Evolutionary conservation across 1,140 invertebrate genomes (phyloP), one percentile per base, ranked within the genome.

Genomic region (Brachionus paranguensis): DNA sequence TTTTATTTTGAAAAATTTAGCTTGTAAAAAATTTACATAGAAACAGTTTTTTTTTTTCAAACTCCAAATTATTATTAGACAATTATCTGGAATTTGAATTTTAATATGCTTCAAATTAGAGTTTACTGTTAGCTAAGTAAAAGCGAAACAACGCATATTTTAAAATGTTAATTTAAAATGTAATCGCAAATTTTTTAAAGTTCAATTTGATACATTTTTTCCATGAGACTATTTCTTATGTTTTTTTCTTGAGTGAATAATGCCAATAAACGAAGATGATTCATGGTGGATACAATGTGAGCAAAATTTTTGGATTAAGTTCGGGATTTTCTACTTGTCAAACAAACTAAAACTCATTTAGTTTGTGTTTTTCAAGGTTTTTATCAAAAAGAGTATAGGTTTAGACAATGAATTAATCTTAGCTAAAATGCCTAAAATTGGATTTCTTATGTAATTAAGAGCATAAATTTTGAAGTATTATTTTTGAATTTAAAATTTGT

Each of bases 131-230:
- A 55, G 50, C 50, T 17, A 60, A 60, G 53, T 10, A 60, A 60
- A 20, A 60, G 27, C 53, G 17, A 60, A 5, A 60, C 53, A 60
- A 60, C 53, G 53, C 53, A 60, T 60, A 60, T 60, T 60, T 60
- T 60, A 60, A 60, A 60, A 60, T 60, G 53, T 60, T 60, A 60
- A 60, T 60, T 60, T 60, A 60, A 60, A 60, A 60, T 60, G 53
- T 60, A 20, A 60, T 60, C 17, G 8, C 20, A 24, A 60, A 20
- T 60, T 60, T 50, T 53, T 24, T 60, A 60, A 60, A 60, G 53
- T 60, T 60, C 53, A 60, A 60, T 60, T 60, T 27, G 20, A 60
- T 24, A 60, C n/a, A 60, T 20, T 20, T 60, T 60, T 60, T 37
- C 33, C 20, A 20, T 7, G 17, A 60, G 17, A 20, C 2, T 8